Evolutionary conservation across 2,113 vertebrate genomes (phyloP).

Genomic region (Perognathus longimembris): DNA sequence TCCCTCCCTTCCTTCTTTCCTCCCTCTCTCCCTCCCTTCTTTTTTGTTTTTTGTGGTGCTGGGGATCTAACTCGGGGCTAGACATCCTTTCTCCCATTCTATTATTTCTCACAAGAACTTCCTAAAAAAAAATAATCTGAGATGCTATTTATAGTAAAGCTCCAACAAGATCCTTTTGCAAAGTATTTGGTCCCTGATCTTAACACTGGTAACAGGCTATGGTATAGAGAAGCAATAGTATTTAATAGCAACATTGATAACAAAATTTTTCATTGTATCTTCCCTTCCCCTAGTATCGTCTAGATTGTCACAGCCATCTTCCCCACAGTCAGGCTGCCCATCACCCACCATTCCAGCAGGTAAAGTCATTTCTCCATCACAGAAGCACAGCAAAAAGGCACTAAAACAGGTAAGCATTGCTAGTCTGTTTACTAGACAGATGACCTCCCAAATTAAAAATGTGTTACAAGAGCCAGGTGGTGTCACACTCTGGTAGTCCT

Average conservation of each 20-base stretch:
- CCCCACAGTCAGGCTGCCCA: conserved; percentile 93
- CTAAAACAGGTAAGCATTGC: conserved; percentile 93
- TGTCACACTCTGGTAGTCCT: background rate
- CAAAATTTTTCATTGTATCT: conserved; percentile 3
- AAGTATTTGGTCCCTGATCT: conserved; percentile 74
- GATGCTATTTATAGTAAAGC: conserved; percentile 52
- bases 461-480: background rate
- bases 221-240: conserved; percentile 56
- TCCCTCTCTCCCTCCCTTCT: too few relatives aligned
- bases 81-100: conserved; percentile 61
- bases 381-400: conserved; percentile 99
- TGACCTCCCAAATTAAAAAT: background rate
- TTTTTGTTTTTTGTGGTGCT: too few relatives aligned
- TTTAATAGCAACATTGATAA: conserved; percentile 40
- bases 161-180: conserved; percentile 52
- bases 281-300: conserved; percentile 89
- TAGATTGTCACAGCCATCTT: conserved; percentile 93
- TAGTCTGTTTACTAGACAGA: conserved; percentile 25
- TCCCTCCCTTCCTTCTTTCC: too few relatives aligned
- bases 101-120: conserved; percentile 73
- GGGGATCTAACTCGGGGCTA: background rate
- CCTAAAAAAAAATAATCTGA: conserved; percentile 60
- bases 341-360: conserved; percentile 92
- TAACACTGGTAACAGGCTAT: conserved; percentile 72
- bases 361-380: conserved; percentile 97